A percentile compares a stretch with the other conserved stretches of the same genome.
Conservation (phyloP, 2,888 invertebrate species). For the Andrena hattorfiana region DNA sequence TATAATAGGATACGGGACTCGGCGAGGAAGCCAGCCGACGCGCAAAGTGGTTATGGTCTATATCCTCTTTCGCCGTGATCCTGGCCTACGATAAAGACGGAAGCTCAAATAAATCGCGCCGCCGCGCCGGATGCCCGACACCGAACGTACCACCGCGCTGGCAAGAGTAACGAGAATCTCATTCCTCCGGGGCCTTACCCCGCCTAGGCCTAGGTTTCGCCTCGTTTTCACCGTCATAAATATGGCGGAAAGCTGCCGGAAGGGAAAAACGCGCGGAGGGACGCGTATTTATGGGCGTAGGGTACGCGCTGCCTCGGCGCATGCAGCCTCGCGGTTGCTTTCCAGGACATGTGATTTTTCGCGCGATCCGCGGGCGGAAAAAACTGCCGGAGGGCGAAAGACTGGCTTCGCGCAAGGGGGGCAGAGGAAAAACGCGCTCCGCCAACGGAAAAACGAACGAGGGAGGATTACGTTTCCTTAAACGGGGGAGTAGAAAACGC, state of each 20-base stretch:
- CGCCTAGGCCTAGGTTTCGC: slow-evolving; percentile 38
- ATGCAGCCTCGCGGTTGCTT: background rate
- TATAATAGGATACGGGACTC: slow-evolving; percentile 50
- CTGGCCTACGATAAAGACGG: slow-evolving; percentile 78
- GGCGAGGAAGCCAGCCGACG: slow-evolving; percentile 60
- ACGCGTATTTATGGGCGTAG: slow-evolving; percentile 31
- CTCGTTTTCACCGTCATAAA: slow-evolving; percentile 61
- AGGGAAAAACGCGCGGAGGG: slow-evolving; percentile 15
- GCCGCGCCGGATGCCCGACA: slow-evolving; percentile 80
- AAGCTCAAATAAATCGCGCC: slow-evolving; percentile 80
- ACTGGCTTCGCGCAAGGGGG: background rate
- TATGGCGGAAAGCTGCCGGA: slow-evolving; percentile 41
- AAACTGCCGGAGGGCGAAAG: background rate
- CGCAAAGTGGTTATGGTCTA: slow-evolving; percentile 80
- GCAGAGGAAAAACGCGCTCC: background rate
- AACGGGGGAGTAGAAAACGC: slow-evolving; percentile 27
- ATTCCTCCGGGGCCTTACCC: slow-evolving; percentile 60
- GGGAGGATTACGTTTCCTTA: slow-evolving; percentile 32
- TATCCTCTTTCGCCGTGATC: slow-evolving; percentile 76
- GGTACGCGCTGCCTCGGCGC: slow-evolving; percentile 4
- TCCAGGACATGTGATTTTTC: slow-evolving; percentile 14
- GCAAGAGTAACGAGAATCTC: slow-evolving; percentile 79
- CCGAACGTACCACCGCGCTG: slow-evolving; percentile 66
- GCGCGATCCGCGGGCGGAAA: slow-evolving; percentile 7
- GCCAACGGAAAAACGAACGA: background rate